Conservation (phyloP, 1,140 invertebrate species). For the Platyscapa corneri region DNA sequence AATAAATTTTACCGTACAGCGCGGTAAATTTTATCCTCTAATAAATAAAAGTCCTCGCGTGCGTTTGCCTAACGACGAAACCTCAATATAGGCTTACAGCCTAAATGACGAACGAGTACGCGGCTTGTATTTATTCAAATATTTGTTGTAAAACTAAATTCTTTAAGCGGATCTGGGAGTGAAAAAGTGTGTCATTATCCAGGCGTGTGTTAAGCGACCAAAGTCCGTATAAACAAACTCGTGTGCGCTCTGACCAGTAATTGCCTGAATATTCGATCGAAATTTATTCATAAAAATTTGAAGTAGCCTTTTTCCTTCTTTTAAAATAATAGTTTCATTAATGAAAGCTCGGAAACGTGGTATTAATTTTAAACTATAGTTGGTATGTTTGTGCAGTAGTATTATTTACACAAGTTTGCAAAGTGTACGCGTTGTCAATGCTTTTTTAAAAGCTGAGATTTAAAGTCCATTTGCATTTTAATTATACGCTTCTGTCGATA, state of each 20-base stretch:
- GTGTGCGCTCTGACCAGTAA: neutral
- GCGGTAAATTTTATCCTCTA: neutral
- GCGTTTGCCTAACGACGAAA: neutral
- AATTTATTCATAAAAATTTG: constrained; percentile 5
- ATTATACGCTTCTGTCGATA: neutral
- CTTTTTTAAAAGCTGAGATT: neutral
- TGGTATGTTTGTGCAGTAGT: neutral
- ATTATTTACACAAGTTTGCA: neutral
- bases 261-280: neutral
- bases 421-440: neutral
- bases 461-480: neutral
- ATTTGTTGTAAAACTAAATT: neutral
- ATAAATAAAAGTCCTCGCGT: neutral
- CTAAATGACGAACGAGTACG: neutral
- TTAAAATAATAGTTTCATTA: neutral
- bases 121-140: neutral
- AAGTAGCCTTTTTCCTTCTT: neutral
- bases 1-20: neutral
- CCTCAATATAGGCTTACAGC: neutral
- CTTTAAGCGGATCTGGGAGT: neutral
- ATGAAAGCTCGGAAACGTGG: neutral
- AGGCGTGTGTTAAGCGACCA: neutral
- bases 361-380: neutral
- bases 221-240: neutral
- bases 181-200: neutral